A percentile compares a stretch with the other conserved stretches of the same genome.
phyloP scores from a whole-genome alignment of 2,797 vertebrate genomes.

The Thalassophryne amazonica region DNA sequence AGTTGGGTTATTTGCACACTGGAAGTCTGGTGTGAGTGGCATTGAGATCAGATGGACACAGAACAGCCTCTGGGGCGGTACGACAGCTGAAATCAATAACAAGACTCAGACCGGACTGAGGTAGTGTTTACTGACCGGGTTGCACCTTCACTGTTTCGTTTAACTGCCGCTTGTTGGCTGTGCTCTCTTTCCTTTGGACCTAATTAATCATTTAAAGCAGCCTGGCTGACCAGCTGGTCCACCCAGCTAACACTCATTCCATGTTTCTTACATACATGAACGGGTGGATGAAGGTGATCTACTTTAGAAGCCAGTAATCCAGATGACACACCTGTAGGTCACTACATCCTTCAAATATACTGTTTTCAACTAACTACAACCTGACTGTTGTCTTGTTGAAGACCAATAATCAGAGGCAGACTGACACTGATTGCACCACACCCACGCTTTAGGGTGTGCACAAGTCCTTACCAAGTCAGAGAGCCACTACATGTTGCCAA shows the following conservation, averaged over 20 bases:
- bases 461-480: constrained; percentile 4
- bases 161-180: neutral
- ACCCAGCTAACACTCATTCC: neutral
- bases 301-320: neutral
- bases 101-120: neutral
- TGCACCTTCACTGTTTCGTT: constrained; percentile 47
- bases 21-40: constrained; percentile 6
- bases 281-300: neutral
- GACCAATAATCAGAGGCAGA: constrained; percentile 4
- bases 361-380: too few relatives aligned
- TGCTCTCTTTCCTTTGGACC: neutral
- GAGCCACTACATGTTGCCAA: constrained; percentile 12
- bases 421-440: neutral
- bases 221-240: constrained; percentile 17
- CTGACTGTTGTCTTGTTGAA: neutral
- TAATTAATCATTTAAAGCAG: constrained; percentile 54
- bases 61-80: neutral
- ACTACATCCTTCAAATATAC: too few relatives aligned
- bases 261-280: neutral
- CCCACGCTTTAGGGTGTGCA: constrained; percentile 2
- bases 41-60: neutral
- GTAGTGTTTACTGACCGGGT: constrained; percentile 27
- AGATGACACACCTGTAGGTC: too few relatives aligned
- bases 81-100: neutral
- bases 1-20: constrained; percentile 15